Base-by-base conservation (phyloP, 2,113 vertebrate genomes). In the Sylvilagus bachmani region DNA sequence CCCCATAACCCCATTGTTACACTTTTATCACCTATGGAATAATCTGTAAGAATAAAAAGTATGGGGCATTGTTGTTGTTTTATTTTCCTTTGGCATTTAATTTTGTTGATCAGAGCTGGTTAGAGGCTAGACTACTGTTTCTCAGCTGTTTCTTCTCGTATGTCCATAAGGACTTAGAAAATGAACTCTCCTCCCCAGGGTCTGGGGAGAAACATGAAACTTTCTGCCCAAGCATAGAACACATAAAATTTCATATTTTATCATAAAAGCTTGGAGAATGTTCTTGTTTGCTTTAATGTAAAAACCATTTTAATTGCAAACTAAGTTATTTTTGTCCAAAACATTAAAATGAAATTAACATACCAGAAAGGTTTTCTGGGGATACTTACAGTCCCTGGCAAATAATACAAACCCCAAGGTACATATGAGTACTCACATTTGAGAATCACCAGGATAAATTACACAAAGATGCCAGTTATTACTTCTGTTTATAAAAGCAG, bases 201-300 rank as follows among this genome's bases (percentile, higher is more conserved):
- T 64, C 36, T 66, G 2, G 3, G 6, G 17, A 51, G 86, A 24
- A 64, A 70, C 5, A 19, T 79, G 36, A 70, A 86, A 4, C 19
- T 91, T 82, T 82, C 58, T 51, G 4, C 17, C 6, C 5, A 86
- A 67, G 10, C 10, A 74, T 33, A 53, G 94, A 80, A 84, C 29
- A 87, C 2, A 49, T 14, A 61, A 67, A 82, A 33, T 62, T 6
- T 22, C 67, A 3, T 22, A 17, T 86, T 74, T 90, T 92, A 27
- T 83, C 13, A 29, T 49, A 69, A 89, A 95, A 81, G 0, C 13
- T 81, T 83, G 16, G 12, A 10, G 22, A 55, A 83, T 79, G 79
- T 91, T 49, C 10, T 78, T 94, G 3, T n/a, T 94, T 70, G 3
- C 66, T 62, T 90, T 85, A 77, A n/a, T 69, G 3, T 81, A 74